Evolutionary conservation across 2,888 invertebrate species (phyloP).

Genomic region (Cephus nigrinus): DNA sequence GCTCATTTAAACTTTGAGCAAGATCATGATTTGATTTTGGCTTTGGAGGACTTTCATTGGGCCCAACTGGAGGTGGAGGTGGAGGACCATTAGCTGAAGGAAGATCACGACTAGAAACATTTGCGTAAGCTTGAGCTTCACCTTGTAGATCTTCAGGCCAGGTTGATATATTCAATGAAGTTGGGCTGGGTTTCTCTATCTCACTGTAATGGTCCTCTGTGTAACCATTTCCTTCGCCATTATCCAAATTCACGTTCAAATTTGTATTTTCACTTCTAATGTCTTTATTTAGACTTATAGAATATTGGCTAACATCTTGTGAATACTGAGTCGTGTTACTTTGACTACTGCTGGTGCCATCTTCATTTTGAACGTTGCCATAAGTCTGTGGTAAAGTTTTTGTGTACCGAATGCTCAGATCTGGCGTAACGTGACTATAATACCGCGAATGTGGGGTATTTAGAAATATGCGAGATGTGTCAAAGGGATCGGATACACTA

Average conservation of each 20-base stretch:
- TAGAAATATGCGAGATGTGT: constrained; percentile 70
- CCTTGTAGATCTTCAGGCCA: constrained; percentile 59
- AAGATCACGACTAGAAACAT: constrained; percentile 39
- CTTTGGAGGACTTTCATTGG: constrained; percentile 54
- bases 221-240: constrained; percentile 33
- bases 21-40: constrained; percentile 54
- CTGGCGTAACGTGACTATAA: constrained; percentile 65
- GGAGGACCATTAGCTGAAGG: constrained; percentile 29
- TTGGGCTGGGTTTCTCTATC: constrained; percentile 49
- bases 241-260: constrained; percentile 45
- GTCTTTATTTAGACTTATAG: constrained; percentile 50
- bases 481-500: constrained; percentile 74
- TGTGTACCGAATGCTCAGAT: constrained; percentile 42
- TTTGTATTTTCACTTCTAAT: constrained; percentile 50
- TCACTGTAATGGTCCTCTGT: constrained; percentile 55
- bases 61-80: constrained; percentile 44
- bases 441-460: constrained; percentile 60
- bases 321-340: constrained; percentile 33
- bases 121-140: constrained; percentile 49
- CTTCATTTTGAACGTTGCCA: constrained; percentile 49
- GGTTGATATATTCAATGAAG: constrained; percentile 32
- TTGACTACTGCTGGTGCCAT: constrained; percentile 17
- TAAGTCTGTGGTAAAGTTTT: constrained; percentile 46
- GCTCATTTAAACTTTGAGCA: constrained; percentile 49
- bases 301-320: constrained; percentile 41